Conservation (phyloP, 2,888 invertebrate genomes). For the Nemurella pictetii region DNA sequence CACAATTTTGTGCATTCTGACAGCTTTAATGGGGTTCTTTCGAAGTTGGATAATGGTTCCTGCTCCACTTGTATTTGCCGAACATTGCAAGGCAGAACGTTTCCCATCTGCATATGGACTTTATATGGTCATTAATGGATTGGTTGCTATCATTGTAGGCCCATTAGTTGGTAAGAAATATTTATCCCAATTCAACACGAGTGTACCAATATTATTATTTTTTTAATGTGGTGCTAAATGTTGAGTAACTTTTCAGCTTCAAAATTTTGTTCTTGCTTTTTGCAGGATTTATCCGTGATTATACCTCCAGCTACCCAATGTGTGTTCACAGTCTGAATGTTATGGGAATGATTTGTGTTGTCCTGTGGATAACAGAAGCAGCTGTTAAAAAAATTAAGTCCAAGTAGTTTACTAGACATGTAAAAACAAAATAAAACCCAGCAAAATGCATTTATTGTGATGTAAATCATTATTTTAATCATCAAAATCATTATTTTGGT, state of each 20-base stretch:
- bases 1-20: slow-evolving; percentile 43
- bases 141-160: slow-evolving; percentile 67
- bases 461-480: too few relatives aligned
- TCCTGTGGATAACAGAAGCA: slow-evolving; percentile 46
- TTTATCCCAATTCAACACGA: not conserved
- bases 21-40: slow-evolving; percentile 66
- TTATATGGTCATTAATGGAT: slow-evolving; percentile 71
- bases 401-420: not conserved
- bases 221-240: too few relatives aligned
- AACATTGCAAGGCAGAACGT: slow-evolving; percentile 65
- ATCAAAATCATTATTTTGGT: not conserved
- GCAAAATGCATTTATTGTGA: too few relatives aligned
- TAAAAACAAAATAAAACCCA: too few relatives aligned
- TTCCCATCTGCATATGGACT: slow-evolving; percentile 74
- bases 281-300: slow-evolving; percentile 63
- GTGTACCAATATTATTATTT: too few relatives aligned
- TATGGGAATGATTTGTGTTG: slow-evolving; percentile 63
- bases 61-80: slow-evolving; percentile 70
- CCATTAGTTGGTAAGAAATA: slow-evolving; percentile 65
- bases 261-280: slow-evolving; percentile 41
- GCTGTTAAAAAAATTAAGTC: not conserved
- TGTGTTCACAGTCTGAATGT: slow-evolving; percentile 70
- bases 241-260: too few relatives aligned
- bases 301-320: slow-evolving; percentile 65
- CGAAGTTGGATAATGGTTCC: slow-evolving; percentile 72